phyloP scores from a whole-genome alignment of 2,113 vertebrate genomes.

The Tursiops truncatus region DNA sequence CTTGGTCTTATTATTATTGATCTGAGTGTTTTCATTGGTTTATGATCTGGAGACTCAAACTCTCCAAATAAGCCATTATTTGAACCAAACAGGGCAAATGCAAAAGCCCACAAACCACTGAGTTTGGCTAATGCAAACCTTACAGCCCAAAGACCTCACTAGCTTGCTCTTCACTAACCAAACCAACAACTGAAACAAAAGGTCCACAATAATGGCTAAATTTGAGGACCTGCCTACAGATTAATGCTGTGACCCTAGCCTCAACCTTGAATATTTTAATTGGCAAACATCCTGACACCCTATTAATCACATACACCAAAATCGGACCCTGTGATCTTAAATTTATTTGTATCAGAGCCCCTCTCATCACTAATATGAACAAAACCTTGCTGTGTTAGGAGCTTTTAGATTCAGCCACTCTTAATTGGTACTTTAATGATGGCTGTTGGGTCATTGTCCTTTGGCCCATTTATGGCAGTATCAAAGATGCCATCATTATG shows the following conservation, averaged over 20 bases:
- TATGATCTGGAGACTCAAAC: background rate
- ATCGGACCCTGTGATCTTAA: background rate
- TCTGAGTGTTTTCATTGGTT: background rate
- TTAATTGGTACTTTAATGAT: background rate
- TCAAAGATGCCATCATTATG: background rate
- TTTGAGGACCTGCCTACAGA: background rate
- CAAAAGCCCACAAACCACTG: background rate
- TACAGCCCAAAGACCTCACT: background rate
- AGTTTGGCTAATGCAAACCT: background rate
- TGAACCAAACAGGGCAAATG: background rate
- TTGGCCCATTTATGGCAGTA: background rate
- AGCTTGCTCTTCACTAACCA: background rate
- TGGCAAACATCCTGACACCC: background rate
- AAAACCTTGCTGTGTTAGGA: background rate
- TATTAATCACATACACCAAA: background rate
- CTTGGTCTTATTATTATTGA: background rate
- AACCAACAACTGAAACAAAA: background rate
- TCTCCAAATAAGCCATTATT: background rate
- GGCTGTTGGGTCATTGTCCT: background rate
- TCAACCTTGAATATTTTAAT: background rate
- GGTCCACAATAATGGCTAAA: background rate
- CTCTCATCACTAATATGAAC: background rate
- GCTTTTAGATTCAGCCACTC: background rate
- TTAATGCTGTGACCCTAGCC: background rate
- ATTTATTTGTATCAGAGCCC: background rate